Conservation (phyloP, 2,113 vertebrate species). For the Zosterops japonicus region DNA sequence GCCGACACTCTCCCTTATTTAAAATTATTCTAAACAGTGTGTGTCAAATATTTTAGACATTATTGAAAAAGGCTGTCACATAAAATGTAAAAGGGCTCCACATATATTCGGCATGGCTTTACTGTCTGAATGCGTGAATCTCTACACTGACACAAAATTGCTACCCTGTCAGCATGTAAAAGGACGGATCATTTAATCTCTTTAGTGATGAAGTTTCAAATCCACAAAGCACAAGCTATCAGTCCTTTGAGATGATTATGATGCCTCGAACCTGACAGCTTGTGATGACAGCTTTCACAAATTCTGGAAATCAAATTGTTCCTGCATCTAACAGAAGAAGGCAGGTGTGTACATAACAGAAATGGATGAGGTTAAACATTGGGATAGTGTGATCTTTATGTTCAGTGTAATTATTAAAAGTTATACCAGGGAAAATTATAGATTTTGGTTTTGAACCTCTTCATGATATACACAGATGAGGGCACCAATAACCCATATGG, state of each 20-base stretch:
- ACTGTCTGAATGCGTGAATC: conserved; percentile 64
- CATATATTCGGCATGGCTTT: conserved; percentile 25
- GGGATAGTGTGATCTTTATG: conserved; percentile 54
- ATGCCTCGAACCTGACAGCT: conserved; percentile 59
- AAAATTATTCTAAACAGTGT: conserved; percentile 68
- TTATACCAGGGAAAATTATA: conserved; percentile 45
- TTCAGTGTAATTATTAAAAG: conserved; percentile 60
- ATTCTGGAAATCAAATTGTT: conserved; percentile 62
- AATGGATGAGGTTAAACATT: conserved; percentile 49
- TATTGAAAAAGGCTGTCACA: conserved; percentile 60
- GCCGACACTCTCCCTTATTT: conserved; percentile 11
- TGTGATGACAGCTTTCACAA: conserved; percentile 66
- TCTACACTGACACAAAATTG: conserved; percentile 70
- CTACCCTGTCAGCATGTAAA: conserved; percentile 72
- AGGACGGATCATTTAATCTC: conserved; percentile 72
- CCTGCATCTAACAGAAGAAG: conserved; percentile 46
- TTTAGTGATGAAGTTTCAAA: conserved; percentile 72
- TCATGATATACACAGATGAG: conserved; percentile 70
- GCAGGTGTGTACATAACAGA: conserved; percentile 55
- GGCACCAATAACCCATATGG: conserved; percentile 75
- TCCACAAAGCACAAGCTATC: conserved; percentile 64
- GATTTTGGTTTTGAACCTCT: conserved; percentile 56
- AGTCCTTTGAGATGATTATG: conserved; percentile 71
- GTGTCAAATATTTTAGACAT: conserved; percentile 66
- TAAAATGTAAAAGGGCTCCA: conserved; percentile 36